Evolutionary conservation across 2,888 invertebrate genomes (phyloP), one percentile per base, ranked within the genome.

Genomic region (Eumacrocentrus americanus): DNA sequence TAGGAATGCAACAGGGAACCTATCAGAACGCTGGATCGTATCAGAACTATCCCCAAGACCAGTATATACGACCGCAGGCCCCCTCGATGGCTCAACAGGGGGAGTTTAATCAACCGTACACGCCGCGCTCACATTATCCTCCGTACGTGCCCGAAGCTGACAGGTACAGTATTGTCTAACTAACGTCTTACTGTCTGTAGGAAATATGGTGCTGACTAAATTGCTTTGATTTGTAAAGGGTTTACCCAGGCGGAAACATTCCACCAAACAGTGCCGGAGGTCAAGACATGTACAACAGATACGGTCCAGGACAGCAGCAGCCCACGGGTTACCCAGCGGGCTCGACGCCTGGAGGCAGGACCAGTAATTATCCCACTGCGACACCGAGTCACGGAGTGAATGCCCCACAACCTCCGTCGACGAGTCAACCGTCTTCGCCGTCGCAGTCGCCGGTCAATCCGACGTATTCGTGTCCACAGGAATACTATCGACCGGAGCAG

Each of bases 351-450:
- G 75, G 68, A 52, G 75, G 74, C 20, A 73, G 80, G 51, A 77
- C 66, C 46, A 77, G 73, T 60, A 78, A 84, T 76, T 88, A 87
- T 81, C 85, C 87, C 63, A 83, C 85, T 69, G 84, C 82, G 66
- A 80, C 85, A 61, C 85, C 83, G 75, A 81, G 81, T 71, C 84
- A 82, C 76, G 84, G 83, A 58, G 77, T 81, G 62, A 81, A 79
- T 66, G 79, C 82, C 65, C 84, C 84, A 78, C 84, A 84, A 81
- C 86, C 87, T 63, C 88, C 88, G 71, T 85, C 88, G 65, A 89
- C 89, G 81, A 88, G 91, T 84, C 90, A 90, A 74, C 90, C 91
- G 73, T 91, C 91, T 75, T 83, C 84, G 77, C 91, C 91, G 73
- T 89, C 91, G 71, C 90, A 91, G 74, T 89, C 90, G 66, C 86